Percentiles rank a stretch among this genome's conserved stretches.
Conservation (phyloP, 1,140 invertebrate species). For the Ganaspis sp. region DNA sequence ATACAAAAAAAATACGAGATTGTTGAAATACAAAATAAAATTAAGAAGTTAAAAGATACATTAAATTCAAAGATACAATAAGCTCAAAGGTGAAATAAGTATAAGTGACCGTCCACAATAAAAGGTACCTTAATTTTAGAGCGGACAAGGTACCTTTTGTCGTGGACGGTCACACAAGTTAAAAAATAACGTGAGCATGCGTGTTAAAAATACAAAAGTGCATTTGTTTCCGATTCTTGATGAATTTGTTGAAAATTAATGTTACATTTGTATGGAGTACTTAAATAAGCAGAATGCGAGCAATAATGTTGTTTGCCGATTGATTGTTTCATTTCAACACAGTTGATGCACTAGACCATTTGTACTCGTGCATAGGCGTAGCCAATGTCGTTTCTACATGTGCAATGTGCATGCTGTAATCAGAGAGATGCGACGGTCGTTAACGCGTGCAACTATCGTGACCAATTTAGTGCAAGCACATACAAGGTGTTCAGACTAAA, state of each 20-base stretch:
- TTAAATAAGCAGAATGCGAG: neutral
- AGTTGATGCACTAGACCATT: constrained; percentile 5
- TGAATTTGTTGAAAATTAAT: neutral
- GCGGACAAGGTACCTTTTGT: too few species aligned
- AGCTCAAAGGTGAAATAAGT: too few species aligned
- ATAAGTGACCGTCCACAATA: too few species aligned
- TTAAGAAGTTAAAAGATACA: too few species aligned
- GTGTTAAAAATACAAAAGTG: too few species aligned
- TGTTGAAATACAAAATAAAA: too few species aligned
- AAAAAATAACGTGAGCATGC: too few species aligned
- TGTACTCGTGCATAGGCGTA: constrained; percentile 26
- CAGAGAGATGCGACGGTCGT: constrained; percentile 20
- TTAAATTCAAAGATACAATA: too few species aligned
- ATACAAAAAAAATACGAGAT: too few species aligned
- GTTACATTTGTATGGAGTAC: neutral
- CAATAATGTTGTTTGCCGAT: constrained; percentile 19
- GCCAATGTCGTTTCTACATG: constrained; percentile 11
- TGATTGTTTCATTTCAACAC: constrained; percentile 26
- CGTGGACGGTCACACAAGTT: too few species aligned
- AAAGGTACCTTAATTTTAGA: too few species aligned
- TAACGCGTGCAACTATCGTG: constrained; percentile 27
- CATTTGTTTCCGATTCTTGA: neutral
- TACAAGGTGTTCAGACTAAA: constrained; percentile 13
- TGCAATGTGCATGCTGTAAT: constrained; percentile 29
- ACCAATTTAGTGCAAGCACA: constrained; percentile 25